Base-by-base conservation (phyloP, 1,140 invertebrate genomes). In the Lepidurus apus region DNA sequence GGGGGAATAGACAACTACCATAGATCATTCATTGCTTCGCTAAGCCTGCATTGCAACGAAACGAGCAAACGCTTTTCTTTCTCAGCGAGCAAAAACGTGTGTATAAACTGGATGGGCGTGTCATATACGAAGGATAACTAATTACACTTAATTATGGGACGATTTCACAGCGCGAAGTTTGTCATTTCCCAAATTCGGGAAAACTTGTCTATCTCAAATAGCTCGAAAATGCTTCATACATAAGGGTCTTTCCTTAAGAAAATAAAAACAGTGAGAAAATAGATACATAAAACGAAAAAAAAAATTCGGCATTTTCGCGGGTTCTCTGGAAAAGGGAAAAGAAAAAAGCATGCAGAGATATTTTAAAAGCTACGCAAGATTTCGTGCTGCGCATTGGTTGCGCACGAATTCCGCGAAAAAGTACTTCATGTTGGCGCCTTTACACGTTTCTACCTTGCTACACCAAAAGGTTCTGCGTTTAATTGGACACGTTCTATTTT, bases 101-200 rank as follows among this genome's bases (percentile, higher is more conserved):
- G 53, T 21, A 65, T n/a, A 65, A 34, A 65, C 53, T 65, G 17
- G 53, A 65, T 4, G n/a, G 53, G 53, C n/a, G 53, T 65, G 53
- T 65, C 53, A 21, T n/a, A 65, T 21, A 21, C 17, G 17, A 7
- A 65, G 53, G 53, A 34, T 65, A 65, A 65, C 53, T 65, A 65
- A 65, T 65, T 65, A 65, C 53, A 65, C 53, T 65, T 65, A 65
- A 65, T 65, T 21, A 65, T 17, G 53, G 53, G 21, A 65, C 17
- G 53, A n/a, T 65, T 17, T 65, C 53, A 21, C 13, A 65, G 53
- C 53, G 21, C 53, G 21, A 13, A 21, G 13, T 65, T 65, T 65
- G 53, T 65, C 53, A 65, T 21, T 21, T 65, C 13, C 53, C 8
- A 21, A 65, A 65, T 21, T 13, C 6, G 21, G 53, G 53, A 17